Percentiles rank a stretch among this genome's conserved stretches.
phyloP scores from a whole-genome alignment of 1,140 invertebrate species.

The Zeugodacus cucurbitae region DNA sequence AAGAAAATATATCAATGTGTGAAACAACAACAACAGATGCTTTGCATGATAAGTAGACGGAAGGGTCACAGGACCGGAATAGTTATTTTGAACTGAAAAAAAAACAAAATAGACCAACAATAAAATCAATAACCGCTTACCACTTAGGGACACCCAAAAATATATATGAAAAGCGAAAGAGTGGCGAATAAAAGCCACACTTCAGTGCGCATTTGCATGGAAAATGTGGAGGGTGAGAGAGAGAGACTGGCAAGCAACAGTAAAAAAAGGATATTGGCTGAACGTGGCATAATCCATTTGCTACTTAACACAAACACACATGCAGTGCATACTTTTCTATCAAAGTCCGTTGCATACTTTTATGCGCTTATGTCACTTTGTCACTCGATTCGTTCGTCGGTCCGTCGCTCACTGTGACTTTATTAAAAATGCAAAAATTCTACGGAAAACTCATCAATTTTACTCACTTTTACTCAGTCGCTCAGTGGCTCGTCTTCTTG shows the following conservation, averaged over 20 bases:
- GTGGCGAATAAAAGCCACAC: background rate
- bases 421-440: conserved; percentile 40
- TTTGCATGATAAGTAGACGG: background rate
- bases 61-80: background rate
- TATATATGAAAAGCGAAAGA: background rate
- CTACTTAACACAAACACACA: background rate
- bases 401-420: background rate
- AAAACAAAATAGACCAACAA: background rate
- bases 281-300: conserved; percentile 10
- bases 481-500: background rate
- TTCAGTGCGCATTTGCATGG: conserved; percentile 8
- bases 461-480: background rate
- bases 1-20: background rate
- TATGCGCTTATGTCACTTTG: background rate
- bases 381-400: background rate
- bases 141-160: background rate
- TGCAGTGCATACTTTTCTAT: background rate
- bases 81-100: background rate
- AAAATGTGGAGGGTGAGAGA: background rate
- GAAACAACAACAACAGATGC: background rate
- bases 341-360: background rate
- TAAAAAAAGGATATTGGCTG: background rate
- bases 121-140: conserved; percentile 7
- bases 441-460: conserved; percentile 38
- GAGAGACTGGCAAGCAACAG: conserved; percentile 4